Evolutionary conservation across 2,888 invertebrate species (phyloP), one percentile per base, ranked within the genome.

Genomic region (Priocnemis perturbator): DNA sequence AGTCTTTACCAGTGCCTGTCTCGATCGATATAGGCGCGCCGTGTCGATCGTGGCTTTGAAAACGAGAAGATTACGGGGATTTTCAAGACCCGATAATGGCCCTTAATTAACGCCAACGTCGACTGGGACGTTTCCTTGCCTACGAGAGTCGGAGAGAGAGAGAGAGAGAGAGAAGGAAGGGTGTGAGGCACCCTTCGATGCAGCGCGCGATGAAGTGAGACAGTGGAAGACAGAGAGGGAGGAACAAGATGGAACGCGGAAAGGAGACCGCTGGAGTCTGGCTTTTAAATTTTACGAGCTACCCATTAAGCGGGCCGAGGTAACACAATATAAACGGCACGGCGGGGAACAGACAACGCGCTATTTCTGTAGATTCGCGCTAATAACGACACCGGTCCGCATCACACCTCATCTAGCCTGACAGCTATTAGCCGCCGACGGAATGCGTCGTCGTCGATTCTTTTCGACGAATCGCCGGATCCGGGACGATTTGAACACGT

Each of bases 31-130:
- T 37, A 37, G 37, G 37, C 37, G 37, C 37, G 37, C 37, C 37
- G 37, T 37, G 37, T 37, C 37, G 37, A 37, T 37, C 37, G 37
- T 11, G 37, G 37, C 37, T 37, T 37, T 37, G 4, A 50, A 50
- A 19, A 50, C 19, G n/a, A 50, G 50, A 50, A 45, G 45, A 59
- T 59, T 59, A 59, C 59, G 45, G 44, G 17, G 21, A 59, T 45
- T 59, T 59, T 44, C 59, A 45, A 44, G 19, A 19, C 44, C 14
- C 59, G 59, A 59, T 59, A 59, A 59, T 45, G 47, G 59, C 45
- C 20, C 59, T 59, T 59, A 59, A 59, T 59, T 59, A 59, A 59
- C 45, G 59, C 30, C 37, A 23, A 15, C 30, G n/a, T 30, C 57
- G 23, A 30, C 17, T 17, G 17, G 57, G 37, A 37, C 37, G 37